Conservation (phyloP, 2,113 vertebrate species). For the Phyllostomus hastatus region DNA sequence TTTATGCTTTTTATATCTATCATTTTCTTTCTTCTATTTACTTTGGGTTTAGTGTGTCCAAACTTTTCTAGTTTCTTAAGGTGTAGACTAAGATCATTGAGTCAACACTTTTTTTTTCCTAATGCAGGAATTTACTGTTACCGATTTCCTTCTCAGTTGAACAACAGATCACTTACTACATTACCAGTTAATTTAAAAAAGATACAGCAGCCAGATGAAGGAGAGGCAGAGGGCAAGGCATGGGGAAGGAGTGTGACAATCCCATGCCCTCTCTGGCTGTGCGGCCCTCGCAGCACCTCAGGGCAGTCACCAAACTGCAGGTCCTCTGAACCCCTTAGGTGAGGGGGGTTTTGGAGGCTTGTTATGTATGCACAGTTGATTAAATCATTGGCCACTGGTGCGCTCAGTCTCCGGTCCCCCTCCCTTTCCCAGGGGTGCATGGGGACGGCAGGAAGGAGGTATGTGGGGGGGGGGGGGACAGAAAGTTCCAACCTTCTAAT, state of each 20-base stretch:
- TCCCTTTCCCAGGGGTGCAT: not conserved
- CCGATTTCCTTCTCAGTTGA: not conserved
- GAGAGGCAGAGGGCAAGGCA: not conserved
- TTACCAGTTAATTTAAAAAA: not conserved
- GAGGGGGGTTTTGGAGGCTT: not conserved
- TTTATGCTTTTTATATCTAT: not conserved
- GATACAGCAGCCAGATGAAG: not conserved
- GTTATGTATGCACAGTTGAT: not conserved
- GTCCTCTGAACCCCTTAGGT: not conserved
- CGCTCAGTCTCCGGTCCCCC: too few relatives aligned
- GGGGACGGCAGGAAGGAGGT: too few relatives aligned
- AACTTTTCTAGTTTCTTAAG: not conserved
- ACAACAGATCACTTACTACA: not conserved
- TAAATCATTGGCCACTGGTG: too few relatives aligned
- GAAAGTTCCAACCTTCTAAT: not conserved
- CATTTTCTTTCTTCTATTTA: not conserved
- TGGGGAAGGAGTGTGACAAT: too few relatives aligned
- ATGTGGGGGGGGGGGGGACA: not conserved
- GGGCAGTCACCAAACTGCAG: not conserved
- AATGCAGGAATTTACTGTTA: not conserved
- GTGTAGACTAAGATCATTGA: not conserved
- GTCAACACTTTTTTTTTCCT: not conserved
- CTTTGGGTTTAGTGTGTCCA: not conserved
- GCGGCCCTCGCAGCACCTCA: not conserved
- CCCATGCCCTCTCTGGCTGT: not conserved